phyloP scores from a whole-genome alignment of 2,888 invertebrate species.

The Melinaea menophilus region DNA sequence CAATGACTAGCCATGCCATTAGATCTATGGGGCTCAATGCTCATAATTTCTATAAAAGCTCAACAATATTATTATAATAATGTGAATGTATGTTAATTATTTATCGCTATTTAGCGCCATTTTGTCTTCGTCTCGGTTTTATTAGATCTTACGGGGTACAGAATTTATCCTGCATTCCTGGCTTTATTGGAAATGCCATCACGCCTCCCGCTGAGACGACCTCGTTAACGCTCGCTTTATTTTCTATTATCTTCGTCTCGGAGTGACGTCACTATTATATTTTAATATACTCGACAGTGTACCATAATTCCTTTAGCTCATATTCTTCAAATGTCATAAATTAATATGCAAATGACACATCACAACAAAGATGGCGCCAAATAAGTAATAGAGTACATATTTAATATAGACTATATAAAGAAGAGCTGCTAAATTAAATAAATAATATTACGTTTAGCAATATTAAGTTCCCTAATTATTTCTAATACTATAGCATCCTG shows the following conservation, averaged over 20 bases:
- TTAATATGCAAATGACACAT: no score
- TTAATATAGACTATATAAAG: no score
- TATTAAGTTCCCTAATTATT: neutral
- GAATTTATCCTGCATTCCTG: conserved; percentile 4
- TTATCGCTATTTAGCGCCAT: neutral
- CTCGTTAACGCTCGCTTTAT: conserved; percentile 6
- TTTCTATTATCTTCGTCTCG: conserved; percentile 5
- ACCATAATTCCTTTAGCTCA: no score
- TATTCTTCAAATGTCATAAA: no score
- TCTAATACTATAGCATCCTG: conserved; percentile 86
- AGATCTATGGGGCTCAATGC: no score
- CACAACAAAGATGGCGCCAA: no score
- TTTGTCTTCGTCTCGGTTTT: neutral
- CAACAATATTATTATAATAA: neutral
- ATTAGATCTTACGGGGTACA: conserved; percentile 1
- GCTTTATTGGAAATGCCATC: conserved; percentile 20
- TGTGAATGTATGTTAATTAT: neutral
- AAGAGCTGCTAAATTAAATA: no score
- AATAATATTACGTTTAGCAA: no score
- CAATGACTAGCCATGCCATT: no score
- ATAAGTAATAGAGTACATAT: no score
- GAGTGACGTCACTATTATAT: neutral
- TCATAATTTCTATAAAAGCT: no score
- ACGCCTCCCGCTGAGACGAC: conserved; percentile 1
- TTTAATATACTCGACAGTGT: neutral